Evolutionary conservation across 92 coral and sea anemone species (phyloP).

Genomic region (Epizoanthus ramosus): DNA sequence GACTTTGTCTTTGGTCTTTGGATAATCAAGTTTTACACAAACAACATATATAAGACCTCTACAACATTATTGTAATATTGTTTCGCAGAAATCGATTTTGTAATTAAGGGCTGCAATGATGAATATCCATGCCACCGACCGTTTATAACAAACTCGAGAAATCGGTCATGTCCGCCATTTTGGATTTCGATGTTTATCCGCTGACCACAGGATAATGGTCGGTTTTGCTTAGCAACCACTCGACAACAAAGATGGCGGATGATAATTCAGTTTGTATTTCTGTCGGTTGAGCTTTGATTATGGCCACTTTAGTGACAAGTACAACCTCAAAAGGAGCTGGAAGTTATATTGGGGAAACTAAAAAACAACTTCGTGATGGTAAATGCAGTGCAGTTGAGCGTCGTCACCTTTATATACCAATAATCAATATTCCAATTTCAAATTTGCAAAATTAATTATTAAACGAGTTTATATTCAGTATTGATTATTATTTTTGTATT

Average conservation of each 20-base stretch:
- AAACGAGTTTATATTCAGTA: not conserved
- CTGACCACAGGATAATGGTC: conserved; percentile 44
- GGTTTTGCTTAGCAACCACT: conserved; percentile 78
- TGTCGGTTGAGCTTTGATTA: conserved; percentile 22
- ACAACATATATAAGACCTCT: no score
- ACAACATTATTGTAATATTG: no score
- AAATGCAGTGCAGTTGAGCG: not conserved
- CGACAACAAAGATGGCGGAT: conserved; percentile 88
- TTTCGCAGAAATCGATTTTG: no score
- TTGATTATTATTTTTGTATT: conserved; percentile 1
- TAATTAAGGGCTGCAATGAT: no score
- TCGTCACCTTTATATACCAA: not conserved
- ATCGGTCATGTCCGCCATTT: conserved; percentile 51
- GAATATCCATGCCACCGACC: no score
- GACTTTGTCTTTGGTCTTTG: no score
- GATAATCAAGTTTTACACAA: no score
- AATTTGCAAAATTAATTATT: not conserved
- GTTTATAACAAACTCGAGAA: no score
- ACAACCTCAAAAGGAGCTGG: conserved; percentile 98
- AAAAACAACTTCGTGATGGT: conserved; percentile 95
- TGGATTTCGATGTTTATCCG: conserved; percentile 49
- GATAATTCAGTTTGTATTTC: not conserved
- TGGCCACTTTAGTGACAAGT: conserved; percentile 83
- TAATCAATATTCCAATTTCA: not conserved
- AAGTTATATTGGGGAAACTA: conserved; percentile 95